A percentile compares a stretch with the other conserved stretches of the same genome.
Evolutionary conservation across 1,140 invertebrate species (phyloP).

Genomic region (Armadillidium nasatum): DNA sequence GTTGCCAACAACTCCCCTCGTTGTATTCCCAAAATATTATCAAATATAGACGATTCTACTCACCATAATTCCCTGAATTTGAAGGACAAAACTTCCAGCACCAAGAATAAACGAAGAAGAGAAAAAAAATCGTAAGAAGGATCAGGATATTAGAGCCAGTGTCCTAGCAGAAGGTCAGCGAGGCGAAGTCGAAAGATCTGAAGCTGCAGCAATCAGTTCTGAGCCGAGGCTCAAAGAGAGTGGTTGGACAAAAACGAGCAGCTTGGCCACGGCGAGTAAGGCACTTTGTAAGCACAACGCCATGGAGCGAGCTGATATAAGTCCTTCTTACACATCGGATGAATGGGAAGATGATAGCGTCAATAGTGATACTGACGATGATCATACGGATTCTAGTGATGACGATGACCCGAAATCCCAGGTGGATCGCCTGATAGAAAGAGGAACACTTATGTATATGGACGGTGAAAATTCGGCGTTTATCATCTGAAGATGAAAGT

Average conservation of each 20-base stretch:
- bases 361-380: slow-evolving; percentile 38
- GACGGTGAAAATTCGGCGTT: slow-evolving; percentile 44
- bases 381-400: slow-evolving; percentile 43
- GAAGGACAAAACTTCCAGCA: slow-evolving; percentile 29
- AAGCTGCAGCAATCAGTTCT: slow-evolving; percentile 16
- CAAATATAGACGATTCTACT: background rate
- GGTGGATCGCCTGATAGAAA: slow-evolving; percentile 41
- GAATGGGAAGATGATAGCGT: slow-evolving; percentile 43
- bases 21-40: background rate
- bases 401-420: slow-evolving; percentile 44
- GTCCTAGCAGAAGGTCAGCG: slow-evolving; percentile 26
- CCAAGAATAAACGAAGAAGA: slow-evolving; percentile 28
- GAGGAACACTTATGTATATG: slow-evolving; percentile 39
- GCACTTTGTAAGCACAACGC: slow-evolving; percentile 19
- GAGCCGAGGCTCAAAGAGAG: slow-evolving; percentile 14
- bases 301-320: slow-evolving; percentile 24
- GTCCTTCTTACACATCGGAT: slow-evolving; percentile 27
- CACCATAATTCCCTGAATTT: slow-evolving; percentile 3
- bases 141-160: slow-evolving; percentile 19
- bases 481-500: slow-evolving; percentile 39
- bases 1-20: background rate
- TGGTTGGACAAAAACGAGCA: slow-evolving; percentile 26
- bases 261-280: slow-evolving; percentile 28
- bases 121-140: slow-evolving; percentile 23
- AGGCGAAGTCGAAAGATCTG: slow-evolving; percentile 20